Percentiles rank a stretch among this genome's conserved stretches.
phyloP scores from a whole-genome alignment of 2,113 vertebrate species.

The Axis porcinus region DNA sequence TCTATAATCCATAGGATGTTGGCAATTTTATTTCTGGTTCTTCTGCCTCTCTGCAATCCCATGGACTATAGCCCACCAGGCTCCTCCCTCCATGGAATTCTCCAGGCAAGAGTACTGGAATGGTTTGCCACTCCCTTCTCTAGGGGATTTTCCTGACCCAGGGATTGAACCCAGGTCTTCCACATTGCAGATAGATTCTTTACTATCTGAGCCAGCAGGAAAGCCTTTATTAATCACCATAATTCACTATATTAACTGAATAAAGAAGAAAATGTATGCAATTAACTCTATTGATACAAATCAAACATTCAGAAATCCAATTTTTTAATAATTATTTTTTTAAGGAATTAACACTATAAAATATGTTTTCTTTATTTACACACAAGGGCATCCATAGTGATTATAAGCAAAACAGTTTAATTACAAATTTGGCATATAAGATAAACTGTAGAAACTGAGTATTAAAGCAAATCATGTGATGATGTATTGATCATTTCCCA shows the following conservation, averaged over 20 bases:
- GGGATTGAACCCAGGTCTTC: too few species aligned
- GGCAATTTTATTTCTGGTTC: too few species aligned
- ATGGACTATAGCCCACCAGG: too few species aligned
- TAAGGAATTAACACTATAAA: background rate
- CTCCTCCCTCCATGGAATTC: too few species aligned
- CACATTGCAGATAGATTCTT: too few species aligned
- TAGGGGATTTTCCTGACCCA: too few species aligned
- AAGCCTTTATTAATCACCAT: background rate
- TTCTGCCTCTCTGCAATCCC: too few species aligned
- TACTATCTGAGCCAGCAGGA: background rate
- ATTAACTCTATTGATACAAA: background rate
- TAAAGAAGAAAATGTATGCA: background rate
- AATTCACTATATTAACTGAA: background rate
- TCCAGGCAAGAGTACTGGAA: too few species aligned
- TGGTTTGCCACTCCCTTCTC: too few species aligned
- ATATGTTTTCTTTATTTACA: background rate
- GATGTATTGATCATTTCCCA: background rate
- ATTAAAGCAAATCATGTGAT: background rate
- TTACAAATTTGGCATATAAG: background rate
- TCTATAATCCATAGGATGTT: too few species aligned
- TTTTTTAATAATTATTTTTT: background rate
- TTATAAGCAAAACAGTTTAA: background rate
- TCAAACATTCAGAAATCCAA: background rate
- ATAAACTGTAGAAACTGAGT: background rate
- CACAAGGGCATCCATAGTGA: background rate